Evolutionary conservation across 1,140 invertebrate species (phyloP).

Genomic region (Meloidogyne hapla): DNA sequence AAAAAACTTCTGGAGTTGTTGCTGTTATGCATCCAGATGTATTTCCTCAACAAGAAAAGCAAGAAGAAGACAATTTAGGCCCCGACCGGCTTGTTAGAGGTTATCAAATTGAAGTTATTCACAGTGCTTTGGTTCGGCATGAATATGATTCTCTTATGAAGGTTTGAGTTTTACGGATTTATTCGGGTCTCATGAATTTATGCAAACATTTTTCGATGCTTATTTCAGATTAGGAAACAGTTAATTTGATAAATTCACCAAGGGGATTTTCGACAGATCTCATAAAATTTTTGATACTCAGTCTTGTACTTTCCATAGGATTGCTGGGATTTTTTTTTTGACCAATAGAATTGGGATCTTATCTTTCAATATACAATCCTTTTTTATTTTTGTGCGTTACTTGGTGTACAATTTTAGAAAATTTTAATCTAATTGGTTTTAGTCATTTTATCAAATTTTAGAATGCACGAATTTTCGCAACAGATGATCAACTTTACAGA

Average conservation of each 20-base stretch:
- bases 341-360: no score
- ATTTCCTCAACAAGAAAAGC: constrained; percentile 46
- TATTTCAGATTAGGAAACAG: no score
- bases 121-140: constrained; percentile 17
- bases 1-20: background rate
- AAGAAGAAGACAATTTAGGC: constrained; percentile 50
- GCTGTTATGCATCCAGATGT: constrained; percentile 41
- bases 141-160: constrained; percentile 45
- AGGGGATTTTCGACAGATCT: no score
- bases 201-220: no score
- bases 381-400: no score
- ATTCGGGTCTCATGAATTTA: no score
- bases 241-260: no score
- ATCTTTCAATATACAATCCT: no score
- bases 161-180: constrained; percentile 31
- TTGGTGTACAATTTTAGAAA: no score
- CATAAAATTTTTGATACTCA: no score
- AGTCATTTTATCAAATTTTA: constrained; percentile 17
- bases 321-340: no score
- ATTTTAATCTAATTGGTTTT: background rate
- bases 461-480: constrained; percentile 28
- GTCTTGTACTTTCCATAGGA: no score
- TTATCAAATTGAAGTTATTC: constrained; percentile 30
- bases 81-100: constrained; percentile 36
- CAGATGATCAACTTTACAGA: constrained; percentile 32